These are phyloP conservation scores for Empidonax traillii DNA, from an alignment of 2,113 vertebrate genomes.

Conservation along the genomic window DNA sequence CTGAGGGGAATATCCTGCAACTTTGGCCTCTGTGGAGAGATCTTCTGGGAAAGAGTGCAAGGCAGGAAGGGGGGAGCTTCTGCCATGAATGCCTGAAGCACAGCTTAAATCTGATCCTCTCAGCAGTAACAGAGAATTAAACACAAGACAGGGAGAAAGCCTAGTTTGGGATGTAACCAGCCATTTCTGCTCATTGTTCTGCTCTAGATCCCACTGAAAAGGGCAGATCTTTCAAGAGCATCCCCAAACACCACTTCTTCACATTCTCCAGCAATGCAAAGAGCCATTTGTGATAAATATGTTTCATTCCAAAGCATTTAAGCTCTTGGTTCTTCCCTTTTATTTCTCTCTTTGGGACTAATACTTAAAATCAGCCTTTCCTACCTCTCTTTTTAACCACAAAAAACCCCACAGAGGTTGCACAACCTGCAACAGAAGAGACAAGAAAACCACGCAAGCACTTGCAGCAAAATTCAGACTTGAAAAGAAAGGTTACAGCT, in stretches of 20 bases:
- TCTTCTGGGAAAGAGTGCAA: neutral
- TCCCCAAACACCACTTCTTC: neutral
- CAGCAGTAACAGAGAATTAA: neutral
- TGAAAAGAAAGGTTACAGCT: neutral
- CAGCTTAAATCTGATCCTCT: neutral
- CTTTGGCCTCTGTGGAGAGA: neutral
- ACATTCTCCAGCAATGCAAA: neutral
- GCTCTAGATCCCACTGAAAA: conserved; percentile 3
- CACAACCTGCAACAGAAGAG: neutral
- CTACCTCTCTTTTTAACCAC: neutral
- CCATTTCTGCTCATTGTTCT: neutral
- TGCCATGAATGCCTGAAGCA: neutral
- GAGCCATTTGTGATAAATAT: neutral
- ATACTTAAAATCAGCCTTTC: neutral
- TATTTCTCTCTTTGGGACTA: conserved; percentile 19
- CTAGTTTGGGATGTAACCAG: neutral
- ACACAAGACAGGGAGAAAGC: neutral
- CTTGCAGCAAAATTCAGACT: neutral
- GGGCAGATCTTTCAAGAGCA: neutral
- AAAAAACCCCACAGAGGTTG: neutral
- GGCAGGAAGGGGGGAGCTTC: neutral
- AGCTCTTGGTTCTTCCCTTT: neutral
- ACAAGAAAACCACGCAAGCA: neutral
- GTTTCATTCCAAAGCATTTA: conserved; percentile 5
- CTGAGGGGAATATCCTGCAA: neutral